These are phyloP conservation scores for Schlechtendalia chinensis DNA, from an alignment of 1,140 invertebrate species.

Conservation along the genomic window DNA sequence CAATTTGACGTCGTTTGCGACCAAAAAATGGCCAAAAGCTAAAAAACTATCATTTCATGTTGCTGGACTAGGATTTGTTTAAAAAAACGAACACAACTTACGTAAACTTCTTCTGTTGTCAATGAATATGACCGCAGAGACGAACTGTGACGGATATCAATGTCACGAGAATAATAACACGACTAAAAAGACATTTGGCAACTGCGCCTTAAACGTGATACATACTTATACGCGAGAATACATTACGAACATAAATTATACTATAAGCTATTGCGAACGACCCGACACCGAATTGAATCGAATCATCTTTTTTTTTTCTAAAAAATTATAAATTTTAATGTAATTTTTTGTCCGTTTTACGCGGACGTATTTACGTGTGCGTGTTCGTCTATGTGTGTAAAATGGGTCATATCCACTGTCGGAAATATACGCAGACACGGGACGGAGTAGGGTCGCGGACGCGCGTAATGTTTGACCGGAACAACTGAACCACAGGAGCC, in stretches of 20 bases:
- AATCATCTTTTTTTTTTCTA: background rate
- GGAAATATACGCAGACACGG: background rate
- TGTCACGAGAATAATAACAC: background rate
- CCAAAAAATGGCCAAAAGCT: background rate
- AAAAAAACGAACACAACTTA: background rate
- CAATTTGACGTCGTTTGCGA: background rate
- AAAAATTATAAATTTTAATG: too few relatives aligned
- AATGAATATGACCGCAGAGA: too few relatives aligned
- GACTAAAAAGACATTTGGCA: background rate
- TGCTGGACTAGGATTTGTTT: background rate
- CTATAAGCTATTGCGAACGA: background rate
- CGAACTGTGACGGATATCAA: background rate
- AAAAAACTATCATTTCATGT: slow-evolving; percentile 17
- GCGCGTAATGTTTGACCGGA: slow-evolving; percentile 11
- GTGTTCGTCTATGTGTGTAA: too few relatives aligned
- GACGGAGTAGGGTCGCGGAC: background rate
- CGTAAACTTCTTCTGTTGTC: background rate
- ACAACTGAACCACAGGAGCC: background rate
- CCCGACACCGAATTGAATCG: background rate
- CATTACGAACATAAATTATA: too few relatives aligned
- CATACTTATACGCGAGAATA: too few relatives aligned
- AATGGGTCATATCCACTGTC: background rate
- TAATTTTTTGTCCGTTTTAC: too few relatives aligned
- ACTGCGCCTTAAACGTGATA: background rate
- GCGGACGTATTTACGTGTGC: too few relatives aligned